These are phyloP conservation scores for Pilophorus perplexus DNA, from an alignment of 2,888 invertebrate genomes.

Conservation along the genomic window DNA sequence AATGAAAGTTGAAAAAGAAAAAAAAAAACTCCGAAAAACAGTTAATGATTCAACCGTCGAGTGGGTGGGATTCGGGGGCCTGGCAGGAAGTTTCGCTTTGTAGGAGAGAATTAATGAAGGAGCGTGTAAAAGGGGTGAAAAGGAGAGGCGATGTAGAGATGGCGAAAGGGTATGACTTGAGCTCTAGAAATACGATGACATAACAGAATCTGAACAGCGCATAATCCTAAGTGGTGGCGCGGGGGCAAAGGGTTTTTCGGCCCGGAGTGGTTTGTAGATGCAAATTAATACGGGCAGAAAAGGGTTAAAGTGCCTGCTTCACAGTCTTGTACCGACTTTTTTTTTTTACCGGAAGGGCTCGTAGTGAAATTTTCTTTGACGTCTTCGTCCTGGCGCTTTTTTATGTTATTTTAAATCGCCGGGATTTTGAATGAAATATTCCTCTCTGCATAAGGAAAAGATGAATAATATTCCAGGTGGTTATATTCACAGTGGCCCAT, in stretches of 20 bases:
- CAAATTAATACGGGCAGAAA: conserved; percentile 31
- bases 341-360: neutral
- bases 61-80: neutral
- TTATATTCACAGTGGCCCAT: too few species aligned
- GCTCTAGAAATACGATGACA: conserved; percentile 36
- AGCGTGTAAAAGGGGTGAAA: conserved; percentile 21
- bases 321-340: neutral
- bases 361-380: neutral
- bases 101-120: conserved; percentile 33
- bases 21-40: neutral
- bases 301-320: conserved; percentile 3
- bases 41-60: conserved; percentile 25
- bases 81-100: conserved; percentile 20
- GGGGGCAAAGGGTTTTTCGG: neutral
- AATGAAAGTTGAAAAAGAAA: too few species aligned
- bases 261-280: conserved; percentile 24
- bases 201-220: conserved; percentile 36
- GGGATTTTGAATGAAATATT: too few species aligned
- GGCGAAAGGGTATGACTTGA: neutral
- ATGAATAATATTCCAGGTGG: too few species aligned
- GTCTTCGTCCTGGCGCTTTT: neutral
- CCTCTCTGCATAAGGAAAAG: too few species aligned
- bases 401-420: neutral
- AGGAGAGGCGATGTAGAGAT: neutral
- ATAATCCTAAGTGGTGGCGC: neutral